phyloP scores from a whole-genome alignment of 2,888 invertebrate species.

The Pachliopta kotzebuea region DNA sequence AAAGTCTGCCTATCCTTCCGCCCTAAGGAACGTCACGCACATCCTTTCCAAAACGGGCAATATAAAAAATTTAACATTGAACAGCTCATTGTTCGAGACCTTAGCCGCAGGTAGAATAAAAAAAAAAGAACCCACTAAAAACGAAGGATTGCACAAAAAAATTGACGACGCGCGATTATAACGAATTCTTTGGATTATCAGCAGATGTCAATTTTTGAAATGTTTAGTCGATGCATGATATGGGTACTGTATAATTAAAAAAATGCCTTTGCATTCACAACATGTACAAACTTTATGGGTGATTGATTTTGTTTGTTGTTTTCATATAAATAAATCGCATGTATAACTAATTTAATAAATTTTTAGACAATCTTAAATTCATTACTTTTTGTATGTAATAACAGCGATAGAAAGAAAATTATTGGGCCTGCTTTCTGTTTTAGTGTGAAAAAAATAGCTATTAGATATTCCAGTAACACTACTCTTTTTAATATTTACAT shows the following conservation, averaged over 20 bases:
- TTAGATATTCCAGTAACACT: no score
- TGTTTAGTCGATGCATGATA: slow-evolving; percentile 56
- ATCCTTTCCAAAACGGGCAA: slow-evolving; percentile 60
- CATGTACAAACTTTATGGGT: slow-evolving; percentile 1
- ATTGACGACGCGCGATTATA: slow-evolving; percentile 60
- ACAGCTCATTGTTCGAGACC: slow-evolving; percentile 57
- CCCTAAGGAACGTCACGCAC: slow-evolving; percentile 72
- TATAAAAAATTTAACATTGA: slow-evolving; percentile 52
- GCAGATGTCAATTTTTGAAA: slow-evolving; percentile 67
- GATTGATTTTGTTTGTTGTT: slow-evolving; percentile 30
- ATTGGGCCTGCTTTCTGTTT: no score
- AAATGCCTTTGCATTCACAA: slow-evolving; percentile 8
- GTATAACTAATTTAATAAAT: no score
- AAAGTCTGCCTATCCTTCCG: slow-evolving; percentile 70
- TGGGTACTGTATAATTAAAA: slow-evolving; percentile 42
- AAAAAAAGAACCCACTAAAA: slow-evolving; percentile 57
- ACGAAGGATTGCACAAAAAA: slow-evolving; percentile 58
- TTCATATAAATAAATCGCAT: no score
- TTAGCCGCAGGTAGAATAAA: slow-evolving; percentile 67
- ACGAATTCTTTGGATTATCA: slow-evolving; percentile 64
- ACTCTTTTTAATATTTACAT: no score
- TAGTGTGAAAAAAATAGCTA: no score
- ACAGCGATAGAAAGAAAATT: no score
- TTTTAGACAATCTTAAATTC: no score
- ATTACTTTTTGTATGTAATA: no score